Evolutionary conservation across 2,113 vertebrate species (phyloP), one percentile per base, ranked within the genome.

Genomic region (Hiodon tergisus): DNA sequence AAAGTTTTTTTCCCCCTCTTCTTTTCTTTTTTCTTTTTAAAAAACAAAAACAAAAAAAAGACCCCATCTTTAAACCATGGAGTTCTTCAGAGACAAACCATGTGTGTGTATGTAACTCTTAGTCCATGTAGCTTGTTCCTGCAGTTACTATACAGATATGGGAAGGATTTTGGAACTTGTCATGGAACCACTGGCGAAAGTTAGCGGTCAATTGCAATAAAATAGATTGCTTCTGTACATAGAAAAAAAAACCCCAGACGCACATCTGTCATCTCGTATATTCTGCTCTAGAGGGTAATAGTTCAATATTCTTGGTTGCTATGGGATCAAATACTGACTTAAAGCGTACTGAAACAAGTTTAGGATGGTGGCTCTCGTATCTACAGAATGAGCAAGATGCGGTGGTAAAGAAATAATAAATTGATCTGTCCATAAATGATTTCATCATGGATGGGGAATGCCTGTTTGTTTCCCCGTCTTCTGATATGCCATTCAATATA

Each of bases 41-140:
- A 31, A 31, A 31, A 31, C 31, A 31, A 31, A 31, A 31, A 31
- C 31, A 31, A 31, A 31, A 31, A 31, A 31, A 31, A 31, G 31
- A 31, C 31, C 72, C 77, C 67, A 10, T 81, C 74, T 76, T 81
- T 73, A 67, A 87, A 80, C 78, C 80, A 78, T 82, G 82, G 83
- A 77, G 4, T 57, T 68, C 52, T 69, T 61, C 70, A 80, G 83
- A 76, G 87, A 86, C 51, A 83, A 87, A 80, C 84, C 85, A 82
- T 83, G 85, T 87, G 85, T 86, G 76, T 80, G 80, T 88, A 82
- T 87, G 87, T 85, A 85, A 87, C 78, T 86, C 83, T 83, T 86
- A 87, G 85, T 90, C 86, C 83, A 85, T 86, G 83, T 86, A 85
- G 85, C 83, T 70, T 63, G 78, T 78, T 83, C 84, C 82, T 7